phyloP scores from a whole-genome alignment of 2,888 invertebrate genomes.

The Erpobdella octoculata region DNA sequence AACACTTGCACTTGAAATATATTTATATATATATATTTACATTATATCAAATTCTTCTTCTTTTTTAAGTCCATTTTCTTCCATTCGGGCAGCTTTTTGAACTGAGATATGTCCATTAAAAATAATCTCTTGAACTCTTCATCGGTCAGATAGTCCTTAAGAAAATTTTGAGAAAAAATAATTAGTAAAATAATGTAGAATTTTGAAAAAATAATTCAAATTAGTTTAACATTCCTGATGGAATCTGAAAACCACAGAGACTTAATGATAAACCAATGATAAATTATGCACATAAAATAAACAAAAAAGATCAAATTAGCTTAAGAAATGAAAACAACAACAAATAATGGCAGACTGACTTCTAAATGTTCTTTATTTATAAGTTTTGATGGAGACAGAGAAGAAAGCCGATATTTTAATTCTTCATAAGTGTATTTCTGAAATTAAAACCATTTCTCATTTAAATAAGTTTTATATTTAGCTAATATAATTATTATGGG shows the following conservation, averaged over 20 bases:
- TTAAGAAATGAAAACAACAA: not conserved
- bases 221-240: not conserved
- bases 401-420: not conserved
- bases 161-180: too few species aligned
- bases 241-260: not conserved
- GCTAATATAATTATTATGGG: too few species aligned
- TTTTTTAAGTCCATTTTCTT: slow-evolving; percentile 28
- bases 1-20: not conserved
- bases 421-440: not conserved
- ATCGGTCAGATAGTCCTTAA: slow-evolving; percentile 26
- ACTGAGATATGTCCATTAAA: slow-evolving; percentile 21
- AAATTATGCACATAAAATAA: not conserved
- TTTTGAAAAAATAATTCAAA: too few species aligned
- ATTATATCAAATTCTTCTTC: slow-evolving; percentile 15
- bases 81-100: slow-evolving; percentile 30
- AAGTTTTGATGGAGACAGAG: not conserved
- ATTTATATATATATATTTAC: not conserved
- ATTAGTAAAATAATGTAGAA: too few species aligned
- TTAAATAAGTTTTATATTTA: too few species aligned
- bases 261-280: not conserved
- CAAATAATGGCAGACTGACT: not conserved
- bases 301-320: not conserved
- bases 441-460: not conserved
- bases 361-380: not conserved
- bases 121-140: slow-evolving; percentile 30